Conservation (phyloP, 2,113 vertebrate genomes). For the Toxotes jaculatrix region DNA sequence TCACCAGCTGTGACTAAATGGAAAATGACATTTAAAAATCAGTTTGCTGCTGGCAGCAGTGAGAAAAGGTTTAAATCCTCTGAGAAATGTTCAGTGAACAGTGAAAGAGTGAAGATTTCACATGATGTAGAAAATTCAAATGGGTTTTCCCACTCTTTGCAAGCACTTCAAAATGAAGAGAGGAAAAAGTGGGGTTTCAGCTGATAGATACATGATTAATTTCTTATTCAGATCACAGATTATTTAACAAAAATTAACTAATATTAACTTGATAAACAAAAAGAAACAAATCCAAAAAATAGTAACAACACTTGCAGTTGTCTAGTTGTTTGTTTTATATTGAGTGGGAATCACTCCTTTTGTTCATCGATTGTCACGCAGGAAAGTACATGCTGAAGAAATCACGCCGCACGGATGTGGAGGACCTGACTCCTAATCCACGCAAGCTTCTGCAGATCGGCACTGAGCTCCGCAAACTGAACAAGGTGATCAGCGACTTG, state of each 20-base stretch:
- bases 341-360: too few relatives aligned
- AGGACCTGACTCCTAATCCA: constrained; percentile 98
- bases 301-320: too few relatives aligned
- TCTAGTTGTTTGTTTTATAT: too few relatives aligned
- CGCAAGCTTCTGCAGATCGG: constrained; percentile 97
- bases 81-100: neutral
- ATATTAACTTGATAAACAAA: too few relatives aligned
- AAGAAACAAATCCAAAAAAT: neutral
- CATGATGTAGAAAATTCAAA: neutral
- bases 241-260: neutral
- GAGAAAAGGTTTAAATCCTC: neutral
- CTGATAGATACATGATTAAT: neutral
- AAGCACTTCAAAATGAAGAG: neutral
- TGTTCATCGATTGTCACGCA: constrained; percentile 51
- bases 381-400: constrained; percentile 98
- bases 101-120: neutral
- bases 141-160: neutral
- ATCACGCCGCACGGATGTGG: constrained; percentile 96
- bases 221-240: neutral
- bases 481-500: constrained; percentile 98
- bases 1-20: neutral
- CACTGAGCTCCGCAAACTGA: constrained; percentile 94
- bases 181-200: neutral
- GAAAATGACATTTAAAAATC: neutral
- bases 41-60: neutral